Evolutionary conservation across 2,888 invertebrate species (phyloP).

Genomic region (Willowsia nigromaculata): DNA sequence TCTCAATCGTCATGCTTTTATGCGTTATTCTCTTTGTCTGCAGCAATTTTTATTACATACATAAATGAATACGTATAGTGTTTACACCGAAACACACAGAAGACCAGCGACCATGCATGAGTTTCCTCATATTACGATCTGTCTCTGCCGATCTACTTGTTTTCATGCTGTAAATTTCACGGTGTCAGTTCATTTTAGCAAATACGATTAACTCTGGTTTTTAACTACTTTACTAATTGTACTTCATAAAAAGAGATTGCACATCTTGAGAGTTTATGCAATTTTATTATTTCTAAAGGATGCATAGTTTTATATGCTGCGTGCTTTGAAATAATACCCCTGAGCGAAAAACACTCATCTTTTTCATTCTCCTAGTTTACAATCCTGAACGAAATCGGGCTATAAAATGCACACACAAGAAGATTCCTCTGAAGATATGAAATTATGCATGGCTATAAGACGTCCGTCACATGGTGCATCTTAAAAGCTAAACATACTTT

Average conservation of each 20-base stretch:
- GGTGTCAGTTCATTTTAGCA: conserved; percentile 43
- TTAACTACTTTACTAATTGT: conserved; percentile 3
- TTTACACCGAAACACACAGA: not conserved
- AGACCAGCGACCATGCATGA: not conserved
- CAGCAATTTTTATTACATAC: not conserved
- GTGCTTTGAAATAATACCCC: not conserved
- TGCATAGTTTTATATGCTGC: not conserved
- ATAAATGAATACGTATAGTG: not conserved
- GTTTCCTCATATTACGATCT: not conserved
- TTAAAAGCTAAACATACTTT: not conserved
- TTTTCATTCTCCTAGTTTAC: not conserved
- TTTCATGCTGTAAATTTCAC: conserved; percentile 25
- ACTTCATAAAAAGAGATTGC: not conserved
- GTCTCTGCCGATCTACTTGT: not conserved
- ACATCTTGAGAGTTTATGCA: not conserved
- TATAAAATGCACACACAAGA: conserved; percentile 16
- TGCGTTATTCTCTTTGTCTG: not conserved
- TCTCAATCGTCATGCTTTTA: conserved; percentile 10
- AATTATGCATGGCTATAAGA: conserved; percentile 7
- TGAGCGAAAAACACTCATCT: not conserved
- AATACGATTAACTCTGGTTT: conserved; percentile 50
- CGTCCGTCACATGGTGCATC: not conserved
- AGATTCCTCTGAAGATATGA: not conserved
- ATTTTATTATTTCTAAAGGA: not conserved
- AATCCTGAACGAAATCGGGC: not conserved